phyloP scores from a whole-genome alignment of 2,797 vertebrate genomes.

The Jordanella pulchra region DNA sequence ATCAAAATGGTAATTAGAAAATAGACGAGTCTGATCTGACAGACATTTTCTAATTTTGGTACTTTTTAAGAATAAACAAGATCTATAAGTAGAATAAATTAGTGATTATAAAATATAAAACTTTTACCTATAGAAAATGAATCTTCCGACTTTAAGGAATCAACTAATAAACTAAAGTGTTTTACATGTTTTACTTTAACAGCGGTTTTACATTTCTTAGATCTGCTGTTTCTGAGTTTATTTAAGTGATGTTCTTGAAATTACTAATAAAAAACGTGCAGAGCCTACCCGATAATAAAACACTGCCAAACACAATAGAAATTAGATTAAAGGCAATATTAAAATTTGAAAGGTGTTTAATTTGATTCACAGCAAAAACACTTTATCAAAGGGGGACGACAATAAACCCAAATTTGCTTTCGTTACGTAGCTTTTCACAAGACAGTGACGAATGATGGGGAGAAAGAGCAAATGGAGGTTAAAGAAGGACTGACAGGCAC shows the following conservation, averaged over 20 bases:
- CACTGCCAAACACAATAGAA: background rate
- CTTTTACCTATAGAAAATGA: background rate
- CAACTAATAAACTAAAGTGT: background rate
- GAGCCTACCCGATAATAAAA: background rate
- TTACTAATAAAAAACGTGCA: background rate
- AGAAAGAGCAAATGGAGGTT: constrained; percentile 45
- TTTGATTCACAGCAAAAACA: constrained; percentile 29
- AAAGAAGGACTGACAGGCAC: constrained; percentile 44
- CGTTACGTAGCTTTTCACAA: constrained; percentile 21
- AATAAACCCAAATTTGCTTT: constrained; percentile 37
- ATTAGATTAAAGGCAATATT: background rate
- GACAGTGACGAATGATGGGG: constrained; percentile 35
- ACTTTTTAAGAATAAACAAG: background rate
- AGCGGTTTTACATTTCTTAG: too few species aligned
- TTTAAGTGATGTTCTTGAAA: background rate
- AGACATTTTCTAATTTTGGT: background rate
- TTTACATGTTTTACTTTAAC: background rate
- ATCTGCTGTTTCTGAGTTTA: too few species aligned
- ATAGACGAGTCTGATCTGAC: background rate
- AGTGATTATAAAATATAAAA: background rate
- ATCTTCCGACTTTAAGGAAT: too few species aligned
- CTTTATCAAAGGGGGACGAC: constrained; percentile 44
- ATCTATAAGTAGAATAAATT: background rate
- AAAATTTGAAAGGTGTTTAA: background rate
- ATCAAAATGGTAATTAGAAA: background rate